Conservation (phyloP, 2,888 invertebrate species). For the Papilio demoleus region DNA sequence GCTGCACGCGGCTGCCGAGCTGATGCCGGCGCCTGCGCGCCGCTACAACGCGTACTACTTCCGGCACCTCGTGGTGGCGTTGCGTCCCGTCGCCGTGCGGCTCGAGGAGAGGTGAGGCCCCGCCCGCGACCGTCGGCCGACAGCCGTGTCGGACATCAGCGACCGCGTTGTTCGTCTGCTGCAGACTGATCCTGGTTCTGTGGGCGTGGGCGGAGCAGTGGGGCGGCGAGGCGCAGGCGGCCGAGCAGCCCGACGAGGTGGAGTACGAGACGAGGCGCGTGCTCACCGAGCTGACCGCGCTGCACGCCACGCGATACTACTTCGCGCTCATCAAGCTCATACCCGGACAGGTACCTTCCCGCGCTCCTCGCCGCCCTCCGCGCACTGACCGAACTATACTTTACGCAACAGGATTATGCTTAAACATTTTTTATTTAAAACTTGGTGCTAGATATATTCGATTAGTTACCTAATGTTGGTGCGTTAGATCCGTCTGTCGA, state of each 20-base stretch:
- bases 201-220: constrained; percentile 63
- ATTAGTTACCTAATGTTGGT: background rate
- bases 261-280: constrained; percentile 92
- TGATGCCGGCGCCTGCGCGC: constrained; percentile 86
- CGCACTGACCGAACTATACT: too few relatives aligned
- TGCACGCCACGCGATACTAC: constrained; percentile 93
- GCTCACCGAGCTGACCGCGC: constrained; percentile 90
- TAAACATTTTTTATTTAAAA: too few relatives aligned
- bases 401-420: too few relatives aligned
- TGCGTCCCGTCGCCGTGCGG: constrained; percentile 92
- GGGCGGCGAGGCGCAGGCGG: constrained; percentile 84
- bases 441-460: too few relatives aligned
- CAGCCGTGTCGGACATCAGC: background rate
- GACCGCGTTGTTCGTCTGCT: constrained; percentile 44
- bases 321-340: constrained; percentile 92
- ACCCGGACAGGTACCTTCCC: constrained; percentile 87
- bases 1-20: constrained; percentile 90
- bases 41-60: constrained; percentile 94
- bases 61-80: constrained; percentile 91
- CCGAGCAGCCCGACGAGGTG: constrained; percentile 90
- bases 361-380: background rate
- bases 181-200: constrained; percentile 81
- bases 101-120: constrained; percentile 89
- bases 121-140: background rate
- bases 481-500: constrained; percentile 91